Percentiles rank a stretch among this genome's conserved stretches.
These are phyloP conservation scores for Tortricodes alternella DNA, from an alignment of 2,888 invertebrate genomes.

Conservation along the genomic window DNA sequence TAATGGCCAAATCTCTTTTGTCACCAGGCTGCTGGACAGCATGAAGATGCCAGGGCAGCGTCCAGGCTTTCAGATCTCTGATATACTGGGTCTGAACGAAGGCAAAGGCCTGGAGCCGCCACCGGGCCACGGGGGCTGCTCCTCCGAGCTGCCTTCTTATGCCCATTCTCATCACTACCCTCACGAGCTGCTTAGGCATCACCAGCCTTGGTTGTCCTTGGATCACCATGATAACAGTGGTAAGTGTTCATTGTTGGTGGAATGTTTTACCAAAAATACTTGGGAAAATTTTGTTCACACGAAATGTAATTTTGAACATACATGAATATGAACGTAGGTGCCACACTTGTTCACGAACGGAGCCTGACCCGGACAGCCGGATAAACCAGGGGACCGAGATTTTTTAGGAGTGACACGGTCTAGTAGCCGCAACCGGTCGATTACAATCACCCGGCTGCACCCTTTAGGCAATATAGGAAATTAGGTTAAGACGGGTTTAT, in stretches of 20 bases:
- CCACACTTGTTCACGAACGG: too few relatives aligned
- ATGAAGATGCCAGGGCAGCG: constrained; percentile 91
- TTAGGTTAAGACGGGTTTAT: too few relatives aligned
- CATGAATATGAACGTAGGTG: too few relatives aligned
- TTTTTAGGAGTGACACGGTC: too few relatives aligned
- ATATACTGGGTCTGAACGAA: constrained; percentile 95
- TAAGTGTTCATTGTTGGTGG: constrained; percentile 45
- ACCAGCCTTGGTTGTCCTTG: constrained; percentile 71
- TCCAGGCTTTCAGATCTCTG: constrained; percentile 95
- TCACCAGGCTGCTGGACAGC: constrained; percentile 88
- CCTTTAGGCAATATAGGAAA: too few relatives aligned
- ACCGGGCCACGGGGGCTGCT: constrained; percentile 56
- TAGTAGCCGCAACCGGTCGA: too few relatives aligned
- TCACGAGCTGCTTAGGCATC: constrained; percentile 69
- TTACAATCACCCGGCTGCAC: too few relatives aligned
- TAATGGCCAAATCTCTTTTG: constrained; percentile 29
- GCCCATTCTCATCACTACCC: constrained; percentile 67
- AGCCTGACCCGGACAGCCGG: too few relatives aligned
- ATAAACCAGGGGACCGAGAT: too few relatives aligned
- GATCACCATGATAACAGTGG: constrained; percentile 71
- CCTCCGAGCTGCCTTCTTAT: constrained; percentile 69
- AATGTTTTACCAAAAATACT: too few relatives aligned
- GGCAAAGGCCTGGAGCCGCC: constrained; percentile 72
- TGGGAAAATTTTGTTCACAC: too few relatives aligned
- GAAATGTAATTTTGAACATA: too few relatives aligned